Conservation (phyloP, 2,888 invertebrate genomes). For the Diarsia brunnea region DNA sequence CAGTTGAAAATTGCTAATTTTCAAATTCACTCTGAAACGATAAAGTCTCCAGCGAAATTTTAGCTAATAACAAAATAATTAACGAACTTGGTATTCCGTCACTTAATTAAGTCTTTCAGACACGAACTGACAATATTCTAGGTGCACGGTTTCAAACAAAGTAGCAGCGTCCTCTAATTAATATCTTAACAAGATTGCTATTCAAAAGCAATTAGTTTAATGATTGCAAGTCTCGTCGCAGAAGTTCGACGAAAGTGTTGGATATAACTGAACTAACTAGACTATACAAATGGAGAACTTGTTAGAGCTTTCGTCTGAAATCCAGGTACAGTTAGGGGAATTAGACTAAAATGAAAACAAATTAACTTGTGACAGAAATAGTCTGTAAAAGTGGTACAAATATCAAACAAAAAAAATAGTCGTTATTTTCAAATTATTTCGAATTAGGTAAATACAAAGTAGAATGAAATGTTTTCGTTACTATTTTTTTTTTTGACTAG, state of each 20-base stretch:
- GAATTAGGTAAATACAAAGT: not conserved
- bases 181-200: conserved; percentile 4
- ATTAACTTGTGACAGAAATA: no score
- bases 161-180: conserved; percentile 3
- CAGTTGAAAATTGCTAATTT: not conserved
- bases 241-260: no score
- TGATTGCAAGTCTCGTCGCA: not conserved
- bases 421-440: not conserved
- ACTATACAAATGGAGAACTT: no score
- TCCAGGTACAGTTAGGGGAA: not conserved
- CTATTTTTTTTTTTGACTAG: no score
- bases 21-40: not conserved
- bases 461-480: not conserved
- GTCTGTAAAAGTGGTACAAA: no score
- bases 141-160: conserved; percentile 1
- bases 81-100: not conserved
- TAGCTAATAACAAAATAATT: not conserved
- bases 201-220: not conserved
- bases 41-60: not conserved
- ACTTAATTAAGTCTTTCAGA: conserved; percentile 17
- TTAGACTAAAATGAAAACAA: not conserved
- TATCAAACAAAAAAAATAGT: not conserved
- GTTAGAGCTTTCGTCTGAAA: no score
- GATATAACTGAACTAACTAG: not conserved
- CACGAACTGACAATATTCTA: not conserved